Base-by-base conservation (phyloP, 2,797 vertebrate species). In the Melanotaenia parkinsoni region DNA sequence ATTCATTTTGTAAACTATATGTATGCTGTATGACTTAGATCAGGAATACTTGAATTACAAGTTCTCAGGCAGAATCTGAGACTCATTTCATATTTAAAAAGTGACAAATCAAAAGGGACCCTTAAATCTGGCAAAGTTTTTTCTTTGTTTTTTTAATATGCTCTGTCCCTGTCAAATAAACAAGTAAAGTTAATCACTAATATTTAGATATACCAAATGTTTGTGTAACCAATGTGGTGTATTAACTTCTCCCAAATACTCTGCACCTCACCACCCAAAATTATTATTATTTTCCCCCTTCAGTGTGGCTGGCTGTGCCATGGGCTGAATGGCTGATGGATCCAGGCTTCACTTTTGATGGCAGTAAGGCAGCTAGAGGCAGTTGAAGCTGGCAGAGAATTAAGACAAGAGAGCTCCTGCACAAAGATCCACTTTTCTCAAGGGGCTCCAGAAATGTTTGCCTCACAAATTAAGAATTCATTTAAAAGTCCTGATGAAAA, bases 401-500 rank as follows among this genome's bases (percentile, higher is more conserved):
- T 58, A 54, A 71, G 37, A 62, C 59, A 61, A 43, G 57, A 50
- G 28, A 45, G 62, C 65, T 74, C 78, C 63, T 63, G 65, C 75
- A 66, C 74, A 78, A 69, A 68, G 63, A 67, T 47, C n/a, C 4
- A 3, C 37, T 65, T 58, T 62, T 47, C 83, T 77, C 79, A 0
- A 28, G 67, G 74, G 67, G 6, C 2, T 45, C 73, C 60, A 20
- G 67, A 80, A 80, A 88, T 88, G 79, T 91, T 91, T 90, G 84
- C 82, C 51, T 87, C 70, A 58, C 72, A 86, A 88, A 90, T 91
- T 80, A 90, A 84, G 85, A 79, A 91, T 89, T 82, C 13, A 88
- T 90, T 89, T 81, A 76, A 85, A 87, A 83, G 73, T 78, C 75
- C 70, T 63, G 50, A 71, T 66, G 74, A 70, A 79, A 82, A 87